Conservation (phyloP, 1,140 invertebrate genomes). For the Bombus superbus region DNA sequence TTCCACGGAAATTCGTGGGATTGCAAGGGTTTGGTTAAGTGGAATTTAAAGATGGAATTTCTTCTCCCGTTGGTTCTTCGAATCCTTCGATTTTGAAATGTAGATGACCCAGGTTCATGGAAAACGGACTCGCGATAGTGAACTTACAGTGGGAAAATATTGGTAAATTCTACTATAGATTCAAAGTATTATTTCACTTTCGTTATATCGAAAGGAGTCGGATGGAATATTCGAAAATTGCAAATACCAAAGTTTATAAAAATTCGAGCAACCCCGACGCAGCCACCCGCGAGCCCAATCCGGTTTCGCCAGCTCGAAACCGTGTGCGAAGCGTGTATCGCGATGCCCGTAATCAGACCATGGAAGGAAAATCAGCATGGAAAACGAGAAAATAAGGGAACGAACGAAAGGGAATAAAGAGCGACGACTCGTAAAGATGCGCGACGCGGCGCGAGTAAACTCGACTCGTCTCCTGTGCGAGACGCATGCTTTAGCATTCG, state of each 20-base stretch:
- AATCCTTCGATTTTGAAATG: not conserved
- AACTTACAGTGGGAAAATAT: too few relatives aligned
- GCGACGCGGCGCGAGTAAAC: constrained; percentile 25
- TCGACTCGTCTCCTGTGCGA: constrained; percentile 27
- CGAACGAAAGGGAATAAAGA: not conserved
- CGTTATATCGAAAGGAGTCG: too few relatives aligned
- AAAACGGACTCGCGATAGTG: too few relatives aligned
- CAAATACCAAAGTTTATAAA: not conserved
- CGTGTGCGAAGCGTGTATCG: too few relatives aligned
- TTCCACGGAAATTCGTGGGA: not conserved
- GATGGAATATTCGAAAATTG: not conserved
- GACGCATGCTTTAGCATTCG: constrained; percentile 53
- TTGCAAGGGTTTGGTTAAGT: not conserved
- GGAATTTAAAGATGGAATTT: not conserved
- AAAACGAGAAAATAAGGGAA: not conserved
- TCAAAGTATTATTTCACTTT: too few relatives aligned
- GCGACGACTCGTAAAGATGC: constrained; percentile 42
- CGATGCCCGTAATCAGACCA: not conserved
- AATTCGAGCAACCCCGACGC: not conserved
- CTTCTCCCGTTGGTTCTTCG: not conserved
- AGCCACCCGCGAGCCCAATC: not conserved
- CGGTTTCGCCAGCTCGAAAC: not conserved
- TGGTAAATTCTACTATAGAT: too few relatives aligned
- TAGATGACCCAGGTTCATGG: too few relatives aligned
- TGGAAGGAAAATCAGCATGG: not conserved